phyloP scores from a whole-genome alignment of 2,113 vertebrate genomes.

The Naja naja region DNA sequence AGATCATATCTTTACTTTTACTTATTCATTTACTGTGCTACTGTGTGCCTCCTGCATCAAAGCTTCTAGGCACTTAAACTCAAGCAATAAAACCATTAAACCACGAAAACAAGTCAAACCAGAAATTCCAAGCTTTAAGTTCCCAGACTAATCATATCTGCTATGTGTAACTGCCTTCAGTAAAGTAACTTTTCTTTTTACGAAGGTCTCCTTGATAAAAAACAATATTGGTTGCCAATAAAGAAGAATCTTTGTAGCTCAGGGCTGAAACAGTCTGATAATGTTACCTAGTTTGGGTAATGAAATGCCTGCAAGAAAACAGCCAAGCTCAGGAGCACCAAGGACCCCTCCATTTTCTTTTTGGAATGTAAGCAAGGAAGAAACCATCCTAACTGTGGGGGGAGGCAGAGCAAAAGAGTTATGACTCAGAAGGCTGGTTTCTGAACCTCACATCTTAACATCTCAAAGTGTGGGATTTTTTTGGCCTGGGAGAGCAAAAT shows the following conservation, averaged over 20 bases:
- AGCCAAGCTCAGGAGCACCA: not conserved
- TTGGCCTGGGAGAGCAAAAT: not conserved
- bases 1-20: not conserved
- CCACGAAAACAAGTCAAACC: not conserved
- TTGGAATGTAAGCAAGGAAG: not conserved
- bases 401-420: not conserved
- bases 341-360: not conserved
- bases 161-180: not conserved
- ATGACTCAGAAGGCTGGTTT: not conserved
- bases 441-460: not conserved
- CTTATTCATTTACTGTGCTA: not conserved
- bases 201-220: not conserved
- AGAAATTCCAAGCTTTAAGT: not conserved
- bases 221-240: not conserved
- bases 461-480: not conserved
- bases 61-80: not conserved
- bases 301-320: not conserved
- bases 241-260: not conserved
- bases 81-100: not conserved
- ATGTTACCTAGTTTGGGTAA: not conserved
- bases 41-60: not conserved
- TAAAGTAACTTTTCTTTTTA: not conserved
- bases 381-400: not conserved
- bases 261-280: not conserved
- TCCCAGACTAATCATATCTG: not conserved